Conservation (phyloP, 2,113 vertebrate species). For the Paralichthys olivaceus region DNA sequence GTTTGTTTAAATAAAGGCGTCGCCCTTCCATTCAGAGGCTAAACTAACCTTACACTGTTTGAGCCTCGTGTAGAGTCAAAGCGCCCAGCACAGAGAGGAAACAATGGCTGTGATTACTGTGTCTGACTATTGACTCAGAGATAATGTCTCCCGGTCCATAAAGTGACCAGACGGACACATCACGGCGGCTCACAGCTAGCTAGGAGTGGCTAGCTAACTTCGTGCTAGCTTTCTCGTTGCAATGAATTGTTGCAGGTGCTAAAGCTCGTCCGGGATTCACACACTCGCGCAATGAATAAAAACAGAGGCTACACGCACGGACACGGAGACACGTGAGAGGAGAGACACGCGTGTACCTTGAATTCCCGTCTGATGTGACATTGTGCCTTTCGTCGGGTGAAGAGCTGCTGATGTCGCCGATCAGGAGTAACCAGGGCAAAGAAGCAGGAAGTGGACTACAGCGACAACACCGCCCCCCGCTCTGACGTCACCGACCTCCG, state of each 20-base stretch:
- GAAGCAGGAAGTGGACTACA: constrained; percentile 80
- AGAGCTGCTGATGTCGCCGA: constrained; percentile 61
- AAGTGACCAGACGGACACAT: constrained; percentile 49
- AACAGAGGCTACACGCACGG: not conserved
- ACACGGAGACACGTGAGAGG: not conserved
- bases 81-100: not conserved
- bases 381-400: constrained; percentile 72
- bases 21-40: constrained; percentile 61
- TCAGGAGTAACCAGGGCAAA: constrained; percentile 64
- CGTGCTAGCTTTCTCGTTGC: constrained; percentile 47
- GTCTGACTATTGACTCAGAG: not conserved
- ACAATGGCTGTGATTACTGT: not conserved
- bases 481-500: constrained; percentile 41
- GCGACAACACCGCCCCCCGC: constrained; percentile 35
- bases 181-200: constrained; percentile 62
- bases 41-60: not conserved
- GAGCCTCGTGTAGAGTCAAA: not conserved
- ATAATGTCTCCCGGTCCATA: constrained; percentile 12
- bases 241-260: constrained; percentile 21
- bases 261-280: not conserved
- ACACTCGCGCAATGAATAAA: not conserved
- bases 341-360: constrained; percentile 83
- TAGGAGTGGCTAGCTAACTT: constrained; percentile 62
- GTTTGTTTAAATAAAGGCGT: constrained; percentile 73
- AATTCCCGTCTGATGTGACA: constrained; percentile 98